Evolutionary conservation across 2,797 vertebrate species (phyloP).

Genomic region (Psittacula echo): DNA sequence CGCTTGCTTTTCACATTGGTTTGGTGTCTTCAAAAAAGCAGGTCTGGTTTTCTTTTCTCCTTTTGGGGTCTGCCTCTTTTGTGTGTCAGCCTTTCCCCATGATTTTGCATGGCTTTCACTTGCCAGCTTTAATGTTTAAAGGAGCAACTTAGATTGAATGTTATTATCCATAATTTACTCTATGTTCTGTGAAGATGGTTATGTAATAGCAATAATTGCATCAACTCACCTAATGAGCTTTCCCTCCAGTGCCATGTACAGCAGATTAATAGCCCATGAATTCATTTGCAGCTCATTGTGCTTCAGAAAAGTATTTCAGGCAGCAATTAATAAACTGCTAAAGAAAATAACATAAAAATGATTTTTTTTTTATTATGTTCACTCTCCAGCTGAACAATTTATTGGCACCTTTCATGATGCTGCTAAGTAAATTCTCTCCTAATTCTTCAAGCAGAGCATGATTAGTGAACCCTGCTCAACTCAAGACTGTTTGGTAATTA

Average conservation of each 20-base stretch:
- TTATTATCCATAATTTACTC: conserved; percentile 74
- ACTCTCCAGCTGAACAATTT: conserved; percentile 69
- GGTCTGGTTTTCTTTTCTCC: neutral
- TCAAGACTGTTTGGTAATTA: conserved; percentile 42
- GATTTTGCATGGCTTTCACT: conserved; percentile 26
- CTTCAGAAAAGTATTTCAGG: conserved; percentile 73
- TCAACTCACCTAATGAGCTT: conserved; percentile 76
- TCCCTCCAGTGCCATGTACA: conserved; percentile 73
- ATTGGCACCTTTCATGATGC: conserved; percentile 61
- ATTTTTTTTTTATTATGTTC: conserved; percentile 70
- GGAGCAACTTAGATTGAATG: conserved; percentile 57
- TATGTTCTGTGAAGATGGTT: conserved; percentile 74
- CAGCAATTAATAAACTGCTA: conserved; percentile 73
- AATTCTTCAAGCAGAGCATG: conserved; percentile 16
- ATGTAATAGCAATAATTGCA: conserved; percentile 76
- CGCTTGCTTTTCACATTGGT: neutral
- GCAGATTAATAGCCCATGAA: conserved; percentile 78
- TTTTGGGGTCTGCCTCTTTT: conserved; percentile 1
- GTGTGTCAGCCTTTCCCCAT: conserved; percentile 21
- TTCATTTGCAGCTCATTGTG: conserved; percentile 76
- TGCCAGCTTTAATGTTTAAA: conserved; percentile 59
- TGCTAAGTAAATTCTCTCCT: conserved; percentile 61
- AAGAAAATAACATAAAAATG: conserved; percentile 72
- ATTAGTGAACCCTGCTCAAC: conserved; percentile 47
- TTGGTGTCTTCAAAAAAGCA: neutral